Percentiles rank a stretch among this genome's conserved stretches.
These are phyloP conservation scores for Anoplopoma fimbria DNA, from an alignment of 2,113 vertebrate species.

Conservation along the genomic window DNA sequence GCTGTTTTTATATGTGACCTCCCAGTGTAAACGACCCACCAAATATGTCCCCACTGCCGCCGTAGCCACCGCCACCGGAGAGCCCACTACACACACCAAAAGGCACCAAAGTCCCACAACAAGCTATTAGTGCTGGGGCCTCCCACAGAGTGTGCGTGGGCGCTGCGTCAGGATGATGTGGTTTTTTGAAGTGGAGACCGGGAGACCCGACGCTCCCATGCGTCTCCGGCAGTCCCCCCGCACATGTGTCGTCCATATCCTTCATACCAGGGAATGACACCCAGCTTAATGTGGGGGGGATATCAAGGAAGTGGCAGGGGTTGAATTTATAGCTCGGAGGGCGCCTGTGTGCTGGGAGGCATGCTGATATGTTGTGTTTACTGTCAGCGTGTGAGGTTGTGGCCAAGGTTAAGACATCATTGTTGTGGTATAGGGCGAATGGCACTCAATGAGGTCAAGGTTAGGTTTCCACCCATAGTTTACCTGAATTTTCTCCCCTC, in stretches of 20 bases:
- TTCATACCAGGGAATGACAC: slow-evolving; percentile 52
- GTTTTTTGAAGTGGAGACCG: slow-evolving; percentile 79
- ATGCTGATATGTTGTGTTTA: slow-evolving; percentile 63
- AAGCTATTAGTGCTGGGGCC: slow-evolving; percentile 57
- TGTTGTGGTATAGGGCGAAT: slow-evolving; percentile 63
- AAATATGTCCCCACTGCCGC: slow-evolving; percentile 64
- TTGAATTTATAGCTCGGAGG: slow-evolving; percentile 70
- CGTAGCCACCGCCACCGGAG: slow-evolving; percentile 29
- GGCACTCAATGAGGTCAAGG: slow-evolving; percentile 70
- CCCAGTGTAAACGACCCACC: slow-evolving; percentile 71
- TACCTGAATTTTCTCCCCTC: slow-evolving; percentile 65
- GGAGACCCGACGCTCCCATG: slow-evolving; percentile 85
- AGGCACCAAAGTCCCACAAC: slow-evolving; percentile 63
- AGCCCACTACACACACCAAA: slow-evolving; percentile 53
- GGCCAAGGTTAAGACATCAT: slow-evolving; percentile 63
- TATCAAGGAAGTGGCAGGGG: slow-evolving; percentile 66
- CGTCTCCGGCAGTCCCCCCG: slow-evolving; percentile 76
- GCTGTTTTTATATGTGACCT: slow-evolving; percentile 79
- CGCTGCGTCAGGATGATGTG: slow-evolving; percentile 81
- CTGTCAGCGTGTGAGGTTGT: slow-evolving; percentile 60
- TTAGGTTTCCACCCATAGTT: slow-evolving; percentile 60
- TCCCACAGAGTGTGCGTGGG: slow-evolving; percentile 69
- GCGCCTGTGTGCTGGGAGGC: slow-evolving; percentile 58
- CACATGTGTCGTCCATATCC: slow-evolving; percentile 82
- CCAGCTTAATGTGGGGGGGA: slow-evolving; percentile 62